A percentile compares a stretch with the other conserved stretches of the same genome.
Evolutionary conservation across 2,113 vertebrate genomes (phyloP).

Genomic region (Naja naja): DNA sequence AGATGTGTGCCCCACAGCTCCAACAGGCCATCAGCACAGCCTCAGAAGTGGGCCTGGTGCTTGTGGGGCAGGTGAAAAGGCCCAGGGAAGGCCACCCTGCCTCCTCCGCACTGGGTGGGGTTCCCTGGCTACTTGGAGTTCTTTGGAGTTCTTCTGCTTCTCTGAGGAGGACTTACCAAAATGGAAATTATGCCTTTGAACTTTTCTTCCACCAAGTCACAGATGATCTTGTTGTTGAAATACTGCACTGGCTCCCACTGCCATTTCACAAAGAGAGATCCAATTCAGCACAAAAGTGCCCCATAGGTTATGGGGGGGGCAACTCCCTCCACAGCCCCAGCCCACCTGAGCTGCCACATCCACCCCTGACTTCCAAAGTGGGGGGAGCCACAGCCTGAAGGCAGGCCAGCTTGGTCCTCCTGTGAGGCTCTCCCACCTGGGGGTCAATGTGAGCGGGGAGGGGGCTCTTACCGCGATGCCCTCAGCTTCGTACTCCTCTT

Average conservation of each 20-base stretch:
- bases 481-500: constrained; percentile 95
- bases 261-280: neutral
- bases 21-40: neutral
- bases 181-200: constrained; percentile 98
- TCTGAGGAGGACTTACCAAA: constrained; percentile 77
- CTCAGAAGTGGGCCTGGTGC: neutral
- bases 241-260: constrained; percentile 98
- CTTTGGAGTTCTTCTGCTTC: neutral
- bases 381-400: neutral
- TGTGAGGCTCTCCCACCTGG: neutral
- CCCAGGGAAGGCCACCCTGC: neutral
- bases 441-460: neutral
- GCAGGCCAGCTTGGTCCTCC: neutral
- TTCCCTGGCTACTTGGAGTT: neutral
- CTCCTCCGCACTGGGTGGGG: neutral
- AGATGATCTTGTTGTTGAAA: constrained; percentile 99
- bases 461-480: constrained; percentile 87
- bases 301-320: too few relatives aligned
- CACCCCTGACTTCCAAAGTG: neutral
- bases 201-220: constrained; percentile 97
- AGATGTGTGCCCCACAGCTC: neutral
- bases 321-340: neutral
- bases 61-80: neutral
- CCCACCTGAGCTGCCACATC: neutral
- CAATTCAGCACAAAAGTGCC: neutral